Conservation (phyloP, 2,888 invertebrate genomes). For the Drosophila fungiperda region DNA sequence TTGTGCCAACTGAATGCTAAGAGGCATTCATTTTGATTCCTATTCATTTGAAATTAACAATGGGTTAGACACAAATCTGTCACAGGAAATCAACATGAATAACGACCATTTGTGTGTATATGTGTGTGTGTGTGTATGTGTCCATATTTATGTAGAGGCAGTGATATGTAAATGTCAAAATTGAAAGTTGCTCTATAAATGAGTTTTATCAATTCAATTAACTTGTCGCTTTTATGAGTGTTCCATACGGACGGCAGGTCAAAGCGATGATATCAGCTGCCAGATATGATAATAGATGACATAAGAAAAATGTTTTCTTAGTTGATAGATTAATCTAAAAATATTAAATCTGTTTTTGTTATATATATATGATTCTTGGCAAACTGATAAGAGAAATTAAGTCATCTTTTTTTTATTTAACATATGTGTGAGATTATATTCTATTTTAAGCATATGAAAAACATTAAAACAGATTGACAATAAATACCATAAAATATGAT, state of each 20-base stretch:
- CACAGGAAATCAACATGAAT: slow-evolving; percentile 56
- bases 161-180: slow-evolving; percentile 30
- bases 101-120: neutral
- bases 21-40: slow-evolving; percentile 37
- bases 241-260: slow-evolving; percentile 19
- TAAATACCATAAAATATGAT: neutral
- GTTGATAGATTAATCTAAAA: neutral
- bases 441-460: neutral
- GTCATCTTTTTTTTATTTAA: neutral
- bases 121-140: neutral
- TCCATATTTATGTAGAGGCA: neutral
- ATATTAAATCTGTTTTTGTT: neutral
- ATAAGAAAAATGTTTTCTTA: slow-evolving; percentile 9
- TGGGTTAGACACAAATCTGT: slow-evolving; percentile 37
- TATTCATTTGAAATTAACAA: slow-evolving; percentile 64
- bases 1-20: slow-evolving; percentile 40
- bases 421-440: neutral
- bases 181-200: slow-evolving; percentile 13
- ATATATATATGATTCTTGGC: neutral
- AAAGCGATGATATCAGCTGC: slow-evolving; percentile 49
- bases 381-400: neutral
- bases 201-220: slow-evolving; percentile 49
- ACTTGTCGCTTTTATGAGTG: slow-evolving; percentile 19
- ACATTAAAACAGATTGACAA: neutral
- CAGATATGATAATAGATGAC: slow-evolving; percentile 12